Conservation (phyloP, 37 sponge, comb jelly and placozoan genomes). For the Hormiphora californensis region DNA sequence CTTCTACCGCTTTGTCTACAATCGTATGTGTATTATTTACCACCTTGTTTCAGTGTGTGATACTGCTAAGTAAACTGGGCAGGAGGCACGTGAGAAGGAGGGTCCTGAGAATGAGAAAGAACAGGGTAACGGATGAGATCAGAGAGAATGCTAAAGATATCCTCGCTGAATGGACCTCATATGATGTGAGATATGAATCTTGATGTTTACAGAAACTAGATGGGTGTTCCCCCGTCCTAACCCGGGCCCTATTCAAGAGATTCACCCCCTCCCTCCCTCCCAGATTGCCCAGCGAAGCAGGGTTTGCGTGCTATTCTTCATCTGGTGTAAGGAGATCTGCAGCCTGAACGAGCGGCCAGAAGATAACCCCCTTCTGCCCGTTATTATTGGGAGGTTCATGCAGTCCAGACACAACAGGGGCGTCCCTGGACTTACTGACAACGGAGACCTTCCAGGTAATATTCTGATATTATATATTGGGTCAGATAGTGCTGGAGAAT, state of each 20-base stretch:
- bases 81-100: constrained; percentile 24
- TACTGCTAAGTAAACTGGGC: constrained; percentile 13
- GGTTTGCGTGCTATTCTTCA: constrained; percentile 35
- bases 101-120: constrained; percentile 49
- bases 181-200: constrained; percentile 10
- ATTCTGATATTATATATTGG: too few species aligned
- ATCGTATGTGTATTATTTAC: too few species aligned
- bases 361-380: constrained; percentile 29
- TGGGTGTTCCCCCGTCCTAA: not conserved
- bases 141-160: not conserved
- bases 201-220: too few species aligned
- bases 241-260: not conserved
- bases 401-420: not conserved
- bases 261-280: not conserved
- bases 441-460: too few species aligned
- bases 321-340: constrained; percentile 53
- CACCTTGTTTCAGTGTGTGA: constrained; percentile 23
- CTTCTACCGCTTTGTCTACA: too few species aligned
- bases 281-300: constrained; percentile 42
- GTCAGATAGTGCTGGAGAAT: too few species aligned
- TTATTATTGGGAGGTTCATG: not conserved
- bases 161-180: constrained; percentile 33
- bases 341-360: not conserved
- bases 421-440: too few species aligned
- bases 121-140: not conserved